These are phyloP conservation scores for Hipposideros larvatus DNA, from an alignment of 2,797 vertebrate species.

Conservation along the genomic window DNA sequence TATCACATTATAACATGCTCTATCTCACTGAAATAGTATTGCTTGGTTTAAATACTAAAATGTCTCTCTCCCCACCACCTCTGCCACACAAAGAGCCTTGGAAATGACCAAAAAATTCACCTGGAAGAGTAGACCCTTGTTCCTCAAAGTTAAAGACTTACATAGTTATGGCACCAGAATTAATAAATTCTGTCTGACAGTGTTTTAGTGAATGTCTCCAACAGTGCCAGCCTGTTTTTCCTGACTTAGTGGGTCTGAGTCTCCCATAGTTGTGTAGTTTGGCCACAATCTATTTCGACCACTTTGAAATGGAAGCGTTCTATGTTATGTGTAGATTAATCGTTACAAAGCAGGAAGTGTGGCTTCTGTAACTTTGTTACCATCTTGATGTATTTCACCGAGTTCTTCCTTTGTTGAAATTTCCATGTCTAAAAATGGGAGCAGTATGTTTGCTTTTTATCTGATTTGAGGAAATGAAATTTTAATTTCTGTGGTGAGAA, in stretches of 20 bases:
- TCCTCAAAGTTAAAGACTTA: constrained; percentile 58
- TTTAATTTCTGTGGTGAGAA: constrained; percentile 57
- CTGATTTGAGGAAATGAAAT: constrained; percentile 58
- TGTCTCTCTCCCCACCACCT: accelerated
- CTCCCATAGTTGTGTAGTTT: not conserved
- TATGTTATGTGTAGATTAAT: not conserved
- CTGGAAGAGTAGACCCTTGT: constrained; percentile 58
- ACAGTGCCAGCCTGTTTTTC: not conserved
- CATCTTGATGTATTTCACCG: constrained; percentile 29
- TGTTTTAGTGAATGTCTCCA: not conserved
- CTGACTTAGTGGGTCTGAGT: not conserved
- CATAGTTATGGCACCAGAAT: not conserved
- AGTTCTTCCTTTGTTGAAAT: constrained; percentile 55
- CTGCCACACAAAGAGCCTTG: constrained; percentile 23
- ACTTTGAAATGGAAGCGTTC: constrained; percentile 34
- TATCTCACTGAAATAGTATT: constrained; percentile 10
- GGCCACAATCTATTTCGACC: not conserved
- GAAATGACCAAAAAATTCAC: constrained; percentile 46
- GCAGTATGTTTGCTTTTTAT: not conserved
- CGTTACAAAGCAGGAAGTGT: constrained; percentile 16
- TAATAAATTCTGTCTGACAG: constrained; percentile 27
- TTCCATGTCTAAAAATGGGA: constrained; percentile 58
- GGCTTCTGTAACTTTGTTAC: constrained; percentile 31
- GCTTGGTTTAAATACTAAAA: constrained; percentile 3
- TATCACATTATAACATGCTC: constrained; percentile 60